Evolutionary conservation across 2,113 vertebrate genomes (phyloP).

Genomic region (Anthoscopus minutus): DNA sequence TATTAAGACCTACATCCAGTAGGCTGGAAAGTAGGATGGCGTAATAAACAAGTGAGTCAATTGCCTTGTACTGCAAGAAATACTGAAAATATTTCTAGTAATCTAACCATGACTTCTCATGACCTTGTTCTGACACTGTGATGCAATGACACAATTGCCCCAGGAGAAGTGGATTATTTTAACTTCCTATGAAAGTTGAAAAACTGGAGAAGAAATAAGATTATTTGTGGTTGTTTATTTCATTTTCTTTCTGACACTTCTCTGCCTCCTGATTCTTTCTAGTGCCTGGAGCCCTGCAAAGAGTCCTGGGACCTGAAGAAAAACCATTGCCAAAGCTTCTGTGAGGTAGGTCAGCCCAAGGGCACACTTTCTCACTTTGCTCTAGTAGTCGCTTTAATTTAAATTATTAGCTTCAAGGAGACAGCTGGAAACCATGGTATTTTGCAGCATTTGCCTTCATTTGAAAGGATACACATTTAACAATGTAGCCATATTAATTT

Average conservation of each 20-base stretch:
- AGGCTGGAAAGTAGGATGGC: not conserved
- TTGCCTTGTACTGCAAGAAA: not conserved
- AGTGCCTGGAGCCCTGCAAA: constrained; percentile 98
- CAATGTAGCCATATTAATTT: not conserved
- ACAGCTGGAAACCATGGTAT: not conserved
- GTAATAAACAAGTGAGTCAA: not conserved
- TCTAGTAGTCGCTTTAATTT: not conserved
- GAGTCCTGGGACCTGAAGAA: constrained; percentile 87
- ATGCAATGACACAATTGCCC: constrained; percentile 12
- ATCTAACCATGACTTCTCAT: not conserved
- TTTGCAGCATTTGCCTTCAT: not conserved
- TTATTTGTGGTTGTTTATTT: not conserved
- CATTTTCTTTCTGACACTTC: not conserved
- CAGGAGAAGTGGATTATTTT: constrained; percentile 22
- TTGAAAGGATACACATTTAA: not conserved
- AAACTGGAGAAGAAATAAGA: not conserved
- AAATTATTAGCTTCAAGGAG: not conserved
- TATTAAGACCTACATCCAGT: not conserved
- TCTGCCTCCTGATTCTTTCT: constrained; percentile 25
- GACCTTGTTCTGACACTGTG: not conserved
- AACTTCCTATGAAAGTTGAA: not conserved
- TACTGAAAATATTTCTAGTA: not conserved
- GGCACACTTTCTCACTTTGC: constrained; percentile 22
- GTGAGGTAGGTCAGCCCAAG: constrained; percentile 81
- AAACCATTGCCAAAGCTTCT: constrained; percentile 91